These are phyloP conservation scores for Apis dorsata DNA, from an alignment of 1,140 invertebrate genomes.

Conservation along the genomic window DNA sequence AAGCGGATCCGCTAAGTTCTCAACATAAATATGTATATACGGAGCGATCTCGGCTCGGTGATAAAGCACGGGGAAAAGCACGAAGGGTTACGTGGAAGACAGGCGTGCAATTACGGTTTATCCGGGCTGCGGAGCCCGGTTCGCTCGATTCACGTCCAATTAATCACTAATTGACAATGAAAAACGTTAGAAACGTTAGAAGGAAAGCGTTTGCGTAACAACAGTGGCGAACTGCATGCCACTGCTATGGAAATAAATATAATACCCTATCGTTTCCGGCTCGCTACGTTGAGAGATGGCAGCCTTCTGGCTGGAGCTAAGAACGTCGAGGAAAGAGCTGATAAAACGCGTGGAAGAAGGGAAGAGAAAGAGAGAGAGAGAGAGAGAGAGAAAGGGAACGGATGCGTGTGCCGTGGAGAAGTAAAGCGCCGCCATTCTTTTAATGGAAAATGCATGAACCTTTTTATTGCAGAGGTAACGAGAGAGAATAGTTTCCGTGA, in stretches of 20 bases:
- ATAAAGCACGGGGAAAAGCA: constrained; percentile 18
- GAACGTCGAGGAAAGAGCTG: not conserved
- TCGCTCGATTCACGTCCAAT: not conserved
- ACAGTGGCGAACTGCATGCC: not conserved
- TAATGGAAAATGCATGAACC: constrained; percentile 63
- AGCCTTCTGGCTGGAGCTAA: not conserved
- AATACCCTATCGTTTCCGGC: not conserved
- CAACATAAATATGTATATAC: constrained; percentile 47
- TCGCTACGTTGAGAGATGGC: not conserved
- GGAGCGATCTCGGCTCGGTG: constrained; percentile 6
- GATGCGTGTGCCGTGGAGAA: not conserved
- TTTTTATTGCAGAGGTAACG: constrained; percentile 61
- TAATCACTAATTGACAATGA: constrained; percentile 20
- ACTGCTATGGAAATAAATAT: too few species aligned
- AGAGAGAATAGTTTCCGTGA: constrained; percentile 53
- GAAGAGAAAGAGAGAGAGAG: not conserved
- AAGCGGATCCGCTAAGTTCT: constrained; percentile 61
- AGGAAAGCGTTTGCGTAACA: constrained; percentile 4
- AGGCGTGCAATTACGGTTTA: constrained; percentile 8
- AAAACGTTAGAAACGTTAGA: not conserved
- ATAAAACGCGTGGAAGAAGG: constrained; percentile 1
- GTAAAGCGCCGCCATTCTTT: constrained; percentile 24
- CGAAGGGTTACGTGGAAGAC: constrained; percentile 31
- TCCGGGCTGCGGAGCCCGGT: not conserved
- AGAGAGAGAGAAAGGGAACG: not conserved